Evolutionary conservation across 1,140 invertebrate genomes (phyloP), one percentile per base, ranked within the genome.

Genomic region (Drosophila asahinai): DNA sequence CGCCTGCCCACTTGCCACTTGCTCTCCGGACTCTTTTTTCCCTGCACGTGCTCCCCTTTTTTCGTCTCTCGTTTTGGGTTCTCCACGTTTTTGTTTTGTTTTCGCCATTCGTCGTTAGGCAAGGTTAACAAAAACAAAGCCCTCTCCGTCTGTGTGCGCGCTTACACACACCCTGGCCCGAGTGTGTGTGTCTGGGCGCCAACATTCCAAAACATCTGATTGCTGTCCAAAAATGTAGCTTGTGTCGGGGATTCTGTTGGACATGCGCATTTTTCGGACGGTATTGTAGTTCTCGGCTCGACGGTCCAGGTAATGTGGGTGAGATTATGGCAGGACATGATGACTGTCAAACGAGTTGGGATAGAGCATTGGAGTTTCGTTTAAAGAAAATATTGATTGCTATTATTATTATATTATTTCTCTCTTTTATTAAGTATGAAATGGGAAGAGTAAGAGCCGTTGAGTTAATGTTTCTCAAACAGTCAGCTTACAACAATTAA

Each of bases 131-230:
- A 83, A 86, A 86, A 79, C 76, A 77, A 51, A 74, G 77, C 78
- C 78, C 74, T 65, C 66, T 22, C 43, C 14, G 70, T 54, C 54
- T 43, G 47, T 51, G 68, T 40, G 36, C 22, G 45, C 38, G 43
- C 36, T 40, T 25, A 40, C 52, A 40, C 52, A 55, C 52, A 40
- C 33, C 14, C 33, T 3, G 14, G 52, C 33, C 38, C 25, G 11
- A 40, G 63, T 48, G 49, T 57, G 48, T 47, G 67, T 5, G 71
- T 73, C 78, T 68, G 77, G 86, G 78, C 86, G 78, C 86, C 84
- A 86, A 84, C 68, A 81, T 76, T 55, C 66, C 78, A 84, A 90
- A 90, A 90, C 86, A 90, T 90, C 86, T 90, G 86, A 90, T 89
- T 84, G 48, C 81, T 90, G 86, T 90, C 79, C 84, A 81, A 81